Base-by-base conservation (phyloP, 2,888 invertebrate genomes). In the Lithosia quadra region DNA sequence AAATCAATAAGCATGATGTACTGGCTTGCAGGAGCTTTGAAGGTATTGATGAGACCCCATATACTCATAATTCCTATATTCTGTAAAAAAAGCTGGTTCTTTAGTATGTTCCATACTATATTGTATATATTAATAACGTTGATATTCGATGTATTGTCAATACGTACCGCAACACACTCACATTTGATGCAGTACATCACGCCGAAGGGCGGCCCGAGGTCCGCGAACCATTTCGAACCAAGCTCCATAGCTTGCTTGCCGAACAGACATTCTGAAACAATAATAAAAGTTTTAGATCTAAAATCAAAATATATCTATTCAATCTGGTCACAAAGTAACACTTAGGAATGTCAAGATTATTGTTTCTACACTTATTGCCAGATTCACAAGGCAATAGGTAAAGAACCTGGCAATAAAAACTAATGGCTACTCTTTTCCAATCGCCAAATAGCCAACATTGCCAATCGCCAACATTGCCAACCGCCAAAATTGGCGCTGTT, bases 181-280 rank as follows among this genome's bases (percentile, higher is more conserved):
- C 99, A 99, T 95, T 97, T 97, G 95, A 99, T 98, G 96, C 99
- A 99, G 95, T 98, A 98, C 97, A 99, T 98, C 78, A 98, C 97
- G 74, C 99, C 99, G 90, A 98, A 98, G 22, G 99, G 99, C 67
- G 98, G 98, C 68, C 99, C 99, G 80, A 99, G 95, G 91, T 98
- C 98, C 64, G 99, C 98, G 87, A 97, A 98, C 99, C 99, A 99
- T 82, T 97, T 97, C 64, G 98, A 97, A 67, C 98, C 98, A 79
- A 99, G 95, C 92, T 98, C 98, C 84, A 97, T 97, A 65, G 97
- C 96, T 91, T 97, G 97, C 88, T 98, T 98, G 73, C 98, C 99
- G 89, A 99, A 98, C 84, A 97, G 97, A 89, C 99, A 99, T 96
- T 99, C 99, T 98, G 97, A 64, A 97, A 97, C 92, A 95, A 95